phyloP scores from a whole-genome alignment of 2,113 vertebrate genomes.

The zebrafish (Danio rerio) region DNA sequence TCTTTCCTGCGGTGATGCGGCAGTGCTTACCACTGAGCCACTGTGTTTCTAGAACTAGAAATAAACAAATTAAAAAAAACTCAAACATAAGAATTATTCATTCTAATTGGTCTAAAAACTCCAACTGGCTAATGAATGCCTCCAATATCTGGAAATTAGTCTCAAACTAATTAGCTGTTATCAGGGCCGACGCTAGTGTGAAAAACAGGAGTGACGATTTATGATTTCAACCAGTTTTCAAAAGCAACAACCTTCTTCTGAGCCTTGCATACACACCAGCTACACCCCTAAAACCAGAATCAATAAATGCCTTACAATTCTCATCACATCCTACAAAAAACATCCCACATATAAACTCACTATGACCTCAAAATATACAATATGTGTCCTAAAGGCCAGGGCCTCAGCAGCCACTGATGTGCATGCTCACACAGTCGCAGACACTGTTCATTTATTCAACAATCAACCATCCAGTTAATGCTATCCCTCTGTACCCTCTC shows the following conservation, averaged over 20 bases:
- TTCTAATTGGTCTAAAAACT: background rate
- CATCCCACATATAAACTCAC: background rate
- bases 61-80: background rate
- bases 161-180: background rate
- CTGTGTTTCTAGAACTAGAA: too few relatives aligned
- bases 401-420: slow-evolving; percentile 65
- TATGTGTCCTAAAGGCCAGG: slow-evolving; percentile 51
- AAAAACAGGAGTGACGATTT: too few relatives aligned
- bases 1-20: too few relatives aligned
- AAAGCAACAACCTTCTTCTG: too few relatives aligned
- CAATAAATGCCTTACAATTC: background rate
- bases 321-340: background rate
- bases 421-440: slow-evolving; percentile 61
- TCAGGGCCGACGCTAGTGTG: background rate
- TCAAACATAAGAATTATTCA: background rate
- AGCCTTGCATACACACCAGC: too few relatives aligned
- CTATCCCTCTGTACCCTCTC: slow-evolving; percentile 16
- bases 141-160: background rate
- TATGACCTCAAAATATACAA: background rate
- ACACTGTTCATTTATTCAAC: slow-evolving; percentile 56
- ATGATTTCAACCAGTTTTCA: too few relatives aligned
- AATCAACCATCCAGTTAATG: slow-evolving; percentile 34
- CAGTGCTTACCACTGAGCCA: too few relatives aligned
- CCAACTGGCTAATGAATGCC: background rate
- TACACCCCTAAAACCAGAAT: background rate